Percentiles rank a stretch among this genome's conserved stretches.
Evolutionary conservation across 2,888 invertebrate genomes (phyloP).

Genomic region (Drosophila paucipuncta): DNA sequence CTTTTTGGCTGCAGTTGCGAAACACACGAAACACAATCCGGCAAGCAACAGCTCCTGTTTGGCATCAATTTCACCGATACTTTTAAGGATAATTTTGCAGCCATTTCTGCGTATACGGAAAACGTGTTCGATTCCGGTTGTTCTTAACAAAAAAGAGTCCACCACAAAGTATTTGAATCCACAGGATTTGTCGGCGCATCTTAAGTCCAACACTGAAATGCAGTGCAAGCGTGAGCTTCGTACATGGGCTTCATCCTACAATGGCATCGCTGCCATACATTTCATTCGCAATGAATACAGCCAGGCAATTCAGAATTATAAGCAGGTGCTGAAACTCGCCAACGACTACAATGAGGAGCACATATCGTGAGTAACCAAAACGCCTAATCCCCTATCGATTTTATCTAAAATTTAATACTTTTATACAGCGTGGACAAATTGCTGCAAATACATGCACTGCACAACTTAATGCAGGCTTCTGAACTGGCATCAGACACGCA

Average conservation of each 20-base stretch:
- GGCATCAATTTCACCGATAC: slow-evolving; percentile 86
- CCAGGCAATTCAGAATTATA: slow-evolving; percentile 88
- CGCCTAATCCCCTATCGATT: not conserved
- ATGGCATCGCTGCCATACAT: slow-evolving; percentile 89
- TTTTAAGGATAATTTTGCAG: slow-evolving; percentile 85
- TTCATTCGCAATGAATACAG: slow-evolving; percentile 86
- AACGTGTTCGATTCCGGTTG: slow-evolving; percentile 89
- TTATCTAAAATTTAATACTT: not conserved
- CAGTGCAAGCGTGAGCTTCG: slow-evolving; percentile 89
- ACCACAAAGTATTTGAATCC: slow-evolving; percentile 86
- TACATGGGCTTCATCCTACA: slow-evolving; percentile 88
- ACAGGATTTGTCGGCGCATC: slow-evolving; percentile 88
- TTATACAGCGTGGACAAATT: slow-evolving; percentile 87
- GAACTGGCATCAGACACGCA: slow-evolving; percentile 17
- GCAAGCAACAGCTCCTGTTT: slow-evolving; percentile 56
- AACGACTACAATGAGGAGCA: slow-evolving; percentile 73
- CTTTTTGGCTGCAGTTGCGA: slow-evolving; percentile 85
- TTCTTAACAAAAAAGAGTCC: slow-evolving; percentile 41
- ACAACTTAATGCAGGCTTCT: slow-evolving; percentile 88
- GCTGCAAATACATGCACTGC: slow-evolving; percentile 89
- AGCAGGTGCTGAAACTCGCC: slow-evolving; percentile 87
- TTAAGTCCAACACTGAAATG: slow-evolving; percentile 87
- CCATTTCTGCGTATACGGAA: slow-evolving; percentile 89
- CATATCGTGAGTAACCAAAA: slow-evolving; percentile 67
- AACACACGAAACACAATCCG: slow-evolving; percentile 54